A percentile compares a stretch with the other conserved stretches of the same genome.
Conservation (phyloP, 2,113 vertebrate species). For the Ovis canadensis region DNA sequence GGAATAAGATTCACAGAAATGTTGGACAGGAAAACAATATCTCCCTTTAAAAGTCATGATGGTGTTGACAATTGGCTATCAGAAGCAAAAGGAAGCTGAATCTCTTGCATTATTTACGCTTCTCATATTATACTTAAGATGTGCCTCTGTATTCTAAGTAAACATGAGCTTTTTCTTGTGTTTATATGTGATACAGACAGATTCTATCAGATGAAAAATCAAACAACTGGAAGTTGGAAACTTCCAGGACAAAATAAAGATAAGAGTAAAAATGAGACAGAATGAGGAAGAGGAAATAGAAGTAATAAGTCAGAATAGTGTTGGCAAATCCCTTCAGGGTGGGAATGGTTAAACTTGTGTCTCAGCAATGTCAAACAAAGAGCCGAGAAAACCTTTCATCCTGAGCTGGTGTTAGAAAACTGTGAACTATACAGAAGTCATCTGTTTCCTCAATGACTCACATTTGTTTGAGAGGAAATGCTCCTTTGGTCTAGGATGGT, state of each 20-base stretch:
- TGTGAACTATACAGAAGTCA: not conserved
- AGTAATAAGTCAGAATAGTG: not conserved
- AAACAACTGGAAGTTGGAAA: not conserved
- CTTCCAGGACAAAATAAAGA: not conserved
- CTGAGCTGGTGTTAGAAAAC: not conserved
- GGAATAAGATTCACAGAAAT: not conserved
- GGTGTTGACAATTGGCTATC: not conserved
- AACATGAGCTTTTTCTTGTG: not conserved
- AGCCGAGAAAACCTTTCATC: not conserved
- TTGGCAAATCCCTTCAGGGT: not conserved
- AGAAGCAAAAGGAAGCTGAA: not conserved
- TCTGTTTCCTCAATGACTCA: slow-evolving; percentile 12
- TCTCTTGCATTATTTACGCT: not conserved
- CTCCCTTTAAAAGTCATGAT: not conserved
- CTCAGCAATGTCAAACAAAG: not conserved
- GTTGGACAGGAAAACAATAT: not conserved
- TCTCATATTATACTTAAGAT: not conserved
- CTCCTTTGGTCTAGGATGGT: not conserved
- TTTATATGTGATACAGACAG: not conserved
- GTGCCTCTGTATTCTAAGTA: not conserved
- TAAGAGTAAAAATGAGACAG: not conserved
- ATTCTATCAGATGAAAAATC: not conserved
- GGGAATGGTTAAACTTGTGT: not conserved
- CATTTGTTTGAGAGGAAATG: not conserved
- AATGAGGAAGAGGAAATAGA: not conserved